These are phyloP conservation scores for Nesidiocoris tenuis DNA, from an alignment of 2,888 invertebrate species.

Conservation along the genomic window DNA sequence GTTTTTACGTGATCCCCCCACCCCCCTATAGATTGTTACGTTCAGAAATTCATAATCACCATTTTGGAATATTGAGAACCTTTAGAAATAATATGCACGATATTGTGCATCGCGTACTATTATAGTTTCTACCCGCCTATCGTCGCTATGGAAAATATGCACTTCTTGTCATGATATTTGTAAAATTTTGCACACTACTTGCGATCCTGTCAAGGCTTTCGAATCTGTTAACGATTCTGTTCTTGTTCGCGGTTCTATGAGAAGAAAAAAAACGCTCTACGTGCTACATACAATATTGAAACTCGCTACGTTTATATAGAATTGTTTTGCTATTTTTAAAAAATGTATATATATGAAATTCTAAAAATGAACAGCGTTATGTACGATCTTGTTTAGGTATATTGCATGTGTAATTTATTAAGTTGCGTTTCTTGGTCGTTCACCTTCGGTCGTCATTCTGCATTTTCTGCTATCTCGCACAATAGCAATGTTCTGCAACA, in stretches of 20 bases:
- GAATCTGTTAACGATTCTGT: too few relatives aligned
- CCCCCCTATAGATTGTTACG: neutral
- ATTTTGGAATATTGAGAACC: neutral
- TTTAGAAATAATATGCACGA: too few relatives aligned
- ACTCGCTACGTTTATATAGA: neutral
- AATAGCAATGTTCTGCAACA: too few relatives aligned
- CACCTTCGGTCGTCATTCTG: neutral
- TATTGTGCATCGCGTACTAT: neutral
- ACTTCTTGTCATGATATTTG: neutral
- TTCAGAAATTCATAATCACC: too few relatives aligned
- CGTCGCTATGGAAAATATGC: neutral
- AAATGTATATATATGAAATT: constrained; percentile 40
- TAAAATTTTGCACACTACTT: neutral
- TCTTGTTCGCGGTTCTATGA: too few relatives aligned
- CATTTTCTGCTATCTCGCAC: too few relatives aligned
- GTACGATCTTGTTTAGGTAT: constrained; percentile 20
- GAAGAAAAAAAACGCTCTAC: too few relatives aligned
- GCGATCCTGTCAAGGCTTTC: too few relatives aligned
- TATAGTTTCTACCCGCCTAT: too few relatives aligned
- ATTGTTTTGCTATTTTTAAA: constrained; percentile 2
- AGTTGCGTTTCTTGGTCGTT: constrained; percentile 11
- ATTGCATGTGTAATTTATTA: constrained; percentile 33
- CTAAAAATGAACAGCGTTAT: constrained; percentile 3
- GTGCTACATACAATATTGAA: neutral
- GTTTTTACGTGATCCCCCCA: constrained; percentile 1